Conservation (phyloP, 2,113 vertebrate genomes). For the Thunnus maccoyii region DNA sequence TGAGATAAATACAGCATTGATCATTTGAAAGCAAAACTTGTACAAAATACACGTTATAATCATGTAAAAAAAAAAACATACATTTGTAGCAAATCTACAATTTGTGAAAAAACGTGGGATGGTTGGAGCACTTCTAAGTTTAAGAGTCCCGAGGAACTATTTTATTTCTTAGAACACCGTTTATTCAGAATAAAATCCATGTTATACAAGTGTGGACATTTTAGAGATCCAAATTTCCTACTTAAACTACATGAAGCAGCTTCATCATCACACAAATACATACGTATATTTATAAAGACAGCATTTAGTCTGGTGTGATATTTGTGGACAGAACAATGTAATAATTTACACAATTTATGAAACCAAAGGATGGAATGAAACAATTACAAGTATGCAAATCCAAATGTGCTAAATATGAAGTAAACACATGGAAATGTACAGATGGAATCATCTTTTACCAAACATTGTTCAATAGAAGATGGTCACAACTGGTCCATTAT, state of each 20-base stretch:
- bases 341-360: slow-evolving; percentile 3
- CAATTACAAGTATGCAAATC: neutral
- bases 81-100: neutral
- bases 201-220: slow-evolving; percentile 15
- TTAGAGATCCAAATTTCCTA: neutral
- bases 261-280: slow-evolving; percentile 13
- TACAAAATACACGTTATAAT: slow-evolving; percentile 45
- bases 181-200: slow-evolving; percentile 42
- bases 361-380: slow-evolving; percentile 27
- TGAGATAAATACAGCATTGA: slow-evolving; percentile 26
- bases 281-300: slow-evolving; percentile 4
- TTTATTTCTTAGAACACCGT: slow-evolving; percentile 1
- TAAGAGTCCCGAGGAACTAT: neutral
- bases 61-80: slow-evolving; percentile 18
- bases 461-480: neutral
- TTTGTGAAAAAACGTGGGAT: neutral
- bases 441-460: neutral
- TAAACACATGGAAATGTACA: slow-evolving; percentile 11
- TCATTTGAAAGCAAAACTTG: slow-evolving; percentile 21
- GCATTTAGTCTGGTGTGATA: slow-evolving; percentile 6
- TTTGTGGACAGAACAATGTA: slow-evolving; percentile 3
- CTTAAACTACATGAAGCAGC: slow-evolving; percentile 18
- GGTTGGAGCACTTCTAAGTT: neutral
- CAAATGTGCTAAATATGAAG: neutral
- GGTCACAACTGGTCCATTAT: slow-evolving; percentile 2